Evolutionary conservation across 2,888 invertebrate genomes (phyloP).

Genomic region (Xestia xanthographa): DNA sequence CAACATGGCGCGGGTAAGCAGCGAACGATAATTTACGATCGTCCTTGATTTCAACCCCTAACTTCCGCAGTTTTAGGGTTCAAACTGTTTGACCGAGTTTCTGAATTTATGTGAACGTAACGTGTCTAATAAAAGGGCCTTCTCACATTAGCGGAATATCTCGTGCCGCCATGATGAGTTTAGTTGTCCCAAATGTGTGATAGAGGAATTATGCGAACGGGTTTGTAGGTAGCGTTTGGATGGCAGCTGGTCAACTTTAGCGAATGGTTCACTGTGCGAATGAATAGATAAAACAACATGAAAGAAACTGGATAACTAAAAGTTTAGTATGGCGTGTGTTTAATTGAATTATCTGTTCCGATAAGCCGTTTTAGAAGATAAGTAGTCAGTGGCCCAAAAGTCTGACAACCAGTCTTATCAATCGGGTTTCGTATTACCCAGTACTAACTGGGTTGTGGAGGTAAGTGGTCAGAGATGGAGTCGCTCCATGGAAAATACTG

Average conservation of each 20-base stretch:
- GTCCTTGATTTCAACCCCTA: conserved; percentile 87
- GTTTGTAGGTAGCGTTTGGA: conserved; percentile 17
- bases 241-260: conserved; percentile 15
- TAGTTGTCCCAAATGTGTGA: conserved; percentile 62
- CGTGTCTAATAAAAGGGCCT: conserved; percentile 69
- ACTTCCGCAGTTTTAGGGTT: conserved; percentile 73
- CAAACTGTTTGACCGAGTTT: conserved; percentile 75
- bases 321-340: neutral
- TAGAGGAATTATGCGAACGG: conserved; percentile 59
- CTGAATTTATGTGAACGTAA: conserved; percentile 68
- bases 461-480: too few relatives aligned
- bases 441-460: too few relatives aligned
- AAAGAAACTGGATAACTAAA: neutral
- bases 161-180: conserved; percentile 54
- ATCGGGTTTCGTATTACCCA: too few relatives aligned
- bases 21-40: conserved; percentile 81
- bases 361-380: neutral
- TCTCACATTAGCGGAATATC: conserved; percentile 64
- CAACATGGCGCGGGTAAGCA: conserved; percentile 84
- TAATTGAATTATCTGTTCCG: neutral
- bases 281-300: conserved; percentile 1
- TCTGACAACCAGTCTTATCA: too few relatives aligned
- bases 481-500: too few relatives aligned
- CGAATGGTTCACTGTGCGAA: conserved; percentile 8
- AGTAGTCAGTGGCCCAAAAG: too few relatives aligned